Evolutionary conservation across 2,797 vertebrate genomes (phyloP).

Genomic region (Lateolabrax maculatus): DNA sequence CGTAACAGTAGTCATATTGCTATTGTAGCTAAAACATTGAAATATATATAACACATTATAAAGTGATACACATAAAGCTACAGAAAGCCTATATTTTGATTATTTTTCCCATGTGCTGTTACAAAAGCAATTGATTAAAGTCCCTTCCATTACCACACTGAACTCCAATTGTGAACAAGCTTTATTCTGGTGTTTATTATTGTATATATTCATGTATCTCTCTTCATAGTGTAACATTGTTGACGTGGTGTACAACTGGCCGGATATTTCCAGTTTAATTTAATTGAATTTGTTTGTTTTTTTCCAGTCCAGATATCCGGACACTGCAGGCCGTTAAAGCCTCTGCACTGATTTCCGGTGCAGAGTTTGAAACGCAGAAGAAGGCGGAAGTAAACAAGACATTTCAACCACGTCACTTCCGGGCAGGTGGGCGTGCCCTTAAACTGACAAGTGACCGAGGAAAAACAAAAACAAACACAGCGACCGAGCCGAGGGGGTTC

Average conservation of each 20-base stretch:
- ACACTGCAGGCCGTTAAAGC: too few species aligned
- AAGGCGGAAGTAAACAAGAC: neutral
- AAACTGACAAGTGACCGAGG: slow-evolving; percentile 70
- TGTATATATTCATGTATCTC: neutral
- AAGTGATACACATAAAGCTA: too few species aligned
- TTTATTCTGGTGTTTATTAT: neutral
- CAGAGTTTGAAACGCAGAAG: neutral
- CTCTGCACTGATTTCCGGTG: too few species aligned
- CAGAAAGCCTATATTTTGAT: too few species aligned
- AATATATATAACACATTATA: neutral
- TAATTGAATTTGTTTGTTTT: neutral
- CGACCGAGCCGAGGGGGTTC: slow-evolving; percentile 29
- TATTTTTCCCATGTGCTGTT: too few species aligned
- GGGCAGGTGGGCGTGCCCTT: slow-evolving; percentile 58
- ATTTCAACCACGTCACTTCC: slow-evolving; percentile 81
- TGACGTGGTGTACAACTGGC: neutral
- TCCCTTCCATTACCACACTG: neutral
- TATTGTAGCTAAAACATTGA: neutral
- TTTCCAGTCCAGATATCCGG: too few species aligned
- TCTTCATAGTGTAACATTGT: neutral
- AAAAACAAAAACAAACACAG: slow-evolving; percentile 78
- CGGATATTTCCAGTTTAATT: neutral
- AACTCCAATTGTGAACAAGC: too few species aligned
- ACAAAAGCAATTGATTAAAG: too few species aligned
- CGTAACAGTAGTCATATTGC: neutral